Conservation (phyloP, 2,797 vertebrate species). For the Scolopax rusticola region DNA sequence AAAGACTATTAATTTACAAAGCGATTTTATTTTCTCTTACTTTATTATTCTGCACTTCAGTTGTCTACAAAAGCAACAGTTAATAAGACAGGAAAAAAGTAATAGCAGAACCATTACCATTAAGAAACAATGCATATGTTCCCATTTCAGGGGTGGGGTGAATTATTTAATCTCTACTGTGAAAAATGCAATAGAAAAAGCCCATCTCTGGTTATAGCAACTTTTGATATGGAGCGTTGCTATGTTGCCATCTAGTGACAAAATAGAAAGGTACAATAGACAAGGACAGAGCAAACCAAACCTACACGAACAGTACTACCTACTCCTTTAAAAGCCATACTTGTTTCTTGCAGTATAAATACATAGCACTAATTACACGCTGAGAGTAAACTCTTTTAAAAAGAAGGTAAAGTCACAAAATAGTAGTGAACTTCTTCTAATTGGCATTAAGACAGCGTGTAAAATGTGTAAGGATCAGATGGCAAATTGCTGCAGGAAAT, state of each 20-base stretch:
- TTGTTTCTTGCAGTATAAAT: not conserved
- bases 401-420: not conserved
- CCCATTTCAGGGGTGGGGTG: not conserved
- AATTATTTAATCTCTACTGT: not conserved
- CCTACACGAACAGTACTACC: not conserved
- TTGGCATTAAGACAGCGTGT: not conserved
- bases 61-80: not conserved
- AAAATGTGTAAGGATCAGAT: not conserved
- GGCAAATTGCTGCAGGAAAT: not conserved
- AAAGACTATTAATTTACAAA: not conserved
- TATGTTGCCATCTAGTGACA: slow-evolving; percentile 66
- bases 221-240: not conserved
- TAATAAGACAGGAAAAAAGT: not conserved
- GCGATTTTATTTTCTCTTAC: not conserved
- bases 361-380: not conserved
- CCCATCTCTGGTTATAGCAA: not conserved
- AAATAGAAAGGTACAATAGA: not conserved
- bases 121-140: not conserved
- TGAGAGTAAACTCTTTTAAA: not conserved
- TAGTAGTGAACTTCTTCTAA: not conserved
- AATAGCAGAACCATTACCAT: not conserved
- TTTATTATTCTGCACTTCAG: not conserved
- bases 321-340: not conserved
- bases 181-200: not conserved
- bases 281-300: not conserved